These are phyloP conservation scores for Xerus rutilus DNA, from an alignment of 2,797 vertebrate species.

Conservation along the genomic window DNA sequence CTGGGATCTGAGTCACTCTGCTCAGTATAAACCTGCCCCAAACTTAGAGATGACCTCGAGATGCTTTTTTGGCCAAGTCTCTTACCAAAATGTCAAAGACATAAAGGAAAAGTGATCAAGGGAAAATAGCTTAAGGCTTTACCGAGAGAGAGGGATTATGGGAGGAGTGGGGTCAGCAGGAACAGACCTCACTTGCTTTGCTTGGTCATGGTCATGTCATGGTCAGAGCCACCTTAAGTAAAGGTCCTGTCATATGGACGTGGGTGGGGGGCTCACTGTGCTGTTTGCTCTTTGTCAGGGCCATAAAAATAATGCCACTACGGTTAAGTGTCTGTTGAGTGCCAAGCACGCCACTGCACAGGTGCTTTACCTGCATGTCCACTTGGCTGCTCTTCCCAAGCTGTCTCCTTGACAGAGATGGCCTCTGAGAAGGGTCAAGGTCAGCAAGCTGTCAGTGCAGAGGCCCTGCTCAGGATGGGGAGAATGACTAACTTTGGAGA, in stretches of 20 bases:
- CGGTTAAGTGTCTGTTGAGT: not conserved
- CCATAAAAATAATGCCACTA: not conserved
- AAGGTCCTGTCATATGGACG: rapidly evolving
- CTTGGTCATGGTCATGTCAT: not conserved
- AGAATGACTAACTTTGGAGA: not conserved
- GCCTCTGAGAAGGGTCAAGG: not conserved
- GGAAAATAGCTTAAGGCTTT: slow-evolving; percentile 39
- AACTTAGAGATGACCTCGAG: not conserved
- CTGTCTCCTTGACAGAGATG: not conserved
- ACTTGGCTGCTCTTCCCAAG: not conserved
- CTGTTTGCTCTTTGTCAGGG: not conserved
- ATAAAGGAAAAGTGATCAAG: not conserved
- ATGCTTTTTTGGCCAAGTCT: slow-evolving; percentile 21
- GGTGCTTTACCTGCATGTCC: not conserved
- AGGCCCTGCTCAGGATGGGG: not conserved
- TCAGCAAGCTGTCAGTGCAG: not conserved
- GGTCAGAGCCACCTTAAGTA: not conserved
- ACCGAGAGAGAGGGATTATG: not conserved
- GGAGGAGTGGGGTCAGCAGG: not conserved
- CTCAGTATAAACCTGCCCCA: not conserved
- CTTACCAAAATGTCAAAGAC: slow-evolving; percentile 46
- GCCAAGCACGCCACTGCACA: not conserved
- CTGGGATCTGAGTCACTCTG: not conserved
- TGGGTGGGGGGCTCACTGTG: rapidly evolving
- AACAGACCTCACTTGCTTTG: not conserved